phyloP scores from a whole-genome alignment of 2,797 vertebrate species.

The Melanogrammus aeglefinus region DNA sequence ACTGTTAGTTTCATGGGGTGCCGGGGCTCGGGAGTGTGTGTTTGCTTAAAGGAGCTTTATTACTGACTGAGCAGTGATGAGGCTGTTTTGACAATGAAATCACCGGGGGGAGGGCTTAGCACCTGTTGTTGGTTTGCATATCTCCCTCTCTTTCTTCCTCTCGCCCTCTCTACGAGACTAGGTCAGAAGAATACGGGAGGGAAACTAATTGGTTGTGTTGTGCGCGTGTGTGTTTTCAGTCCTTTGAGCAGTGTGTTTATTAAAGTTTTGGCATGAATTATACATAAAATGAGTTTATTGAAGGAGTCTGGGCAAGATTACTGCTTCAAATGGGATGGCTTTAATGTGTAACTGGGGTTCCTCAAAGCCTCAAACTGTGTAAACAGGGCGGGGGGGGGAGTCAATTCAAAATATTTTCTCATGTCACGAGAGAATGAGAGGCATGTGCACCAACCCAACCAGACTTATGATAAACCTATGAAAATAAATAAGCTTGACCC shows the following conservation, averaged over 20 bases:
- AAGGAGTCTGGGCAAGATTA: not conserved
- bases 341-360: slow-evolving; percentile 62
- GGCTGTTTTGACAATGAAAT: not conserved
- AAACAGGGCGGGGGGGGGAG: slow-evolving; percentile 8
- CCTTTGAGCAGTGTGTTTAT: not conserved
- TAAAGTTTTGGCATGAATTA: not conserved
- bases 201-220: not conserved
- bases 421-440: slow-evolving; percentile 42
- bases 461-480: slow-evolving; percentile 35
- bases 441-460: not conserved
- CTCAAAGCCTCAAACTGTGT: slow-evolving; percentile 36
- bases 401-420: slow-evolving; percentile 55
- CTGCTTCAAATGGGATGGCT: slow-evolving; percentile 43
- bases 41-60: not conserved
- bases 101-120: slow-evolving; percentile 2
- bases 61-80: not conserved
- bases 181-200: no score
- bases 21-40: not conserved
- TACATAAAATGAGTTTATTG: not conserved
- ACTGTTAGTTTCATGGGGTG: not conserved
- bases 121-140: slow-evolving; percentile 18
- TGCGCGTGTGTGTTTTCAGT: not conserved
- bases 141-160: no score
- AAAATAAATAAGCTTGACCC: slow-evolving; percentile 46
- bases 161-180: no score